Conservation (phyloP, 2,888 invertebrate genomes). For the Empis livida region DNA sequence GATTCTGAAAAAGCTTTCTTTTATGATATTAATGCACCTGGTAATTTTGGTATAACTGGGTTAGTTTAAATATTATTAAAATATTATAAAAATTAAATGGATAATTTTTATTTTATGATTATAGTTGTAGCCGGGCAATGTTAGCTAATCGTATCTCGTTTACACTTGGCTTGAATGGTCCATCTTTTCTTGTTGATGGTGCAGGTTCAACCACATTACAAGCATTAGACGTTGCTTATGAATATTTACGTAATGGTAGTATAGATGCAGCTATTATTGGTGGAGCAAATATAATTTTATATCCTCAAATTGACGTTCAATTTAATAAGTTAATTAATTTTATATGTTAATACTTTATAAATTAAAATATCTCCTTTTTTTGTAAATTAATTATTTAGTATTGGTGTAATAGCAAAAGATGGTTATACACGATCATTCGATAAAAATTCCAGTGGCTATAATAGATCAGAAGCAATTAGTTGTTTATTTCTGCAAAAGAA, state of each 20-base stretch:
- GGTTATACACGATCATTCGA: slow-evolving; percentile 83
- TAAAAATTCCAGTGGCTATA: slow-evolving; percentile 61
- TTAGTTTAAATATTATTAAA: slow-evolving; percentile 7
- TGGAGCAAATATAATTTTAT: slow-evolving; percentile 67
- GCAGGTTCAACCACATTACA: slow-evolving; percentile 80
- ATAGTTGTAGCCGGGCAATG: slow-evolving; percentile 72
- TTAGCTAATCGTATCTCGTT: slow-evolving; percentile 77
- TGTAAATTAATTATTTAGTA: slow-evolving; percentile 29
- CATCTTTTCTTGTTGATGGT: slow-evolving; percentile 45
- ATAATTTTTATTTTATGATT: slow-evolving; percentile 2
- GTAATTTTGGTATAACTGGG: slow-evolving; percentile 22
- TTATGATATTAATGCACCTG: slow-evolving; percentile 41
- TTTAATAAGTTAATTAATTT: slow-evolving; percentile 49
- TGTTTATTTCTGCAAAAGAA: slow-evolving; percentile 55
- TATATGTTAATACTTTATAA: slow-evolving; percentile 42
- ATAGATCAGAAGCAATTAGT: slow-evolving; percentile 58
- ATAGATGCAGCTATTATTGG: slow-evolving; percentile 74
- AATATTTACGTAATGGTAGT: slow-evolving; percentile 53
- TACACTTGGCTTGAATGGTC: slow-evolving; percentile 70
- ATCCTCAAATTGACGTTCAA: slow-evolving; percentile 72
- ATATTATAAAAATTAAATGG: background rate
- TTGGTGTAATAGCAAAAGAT: slow-evolving; percentile 62
- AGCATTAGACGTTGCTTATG: slow-evolving; percentile 65
- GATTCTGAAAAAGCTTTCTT: slow-evolving; percentile 54
- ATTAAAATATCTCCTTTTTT: no score